Evolutionary conservation across 2,888 invertebrate genomes (phyloP).

Genomic region (Drosophila gaucha): DNA sequence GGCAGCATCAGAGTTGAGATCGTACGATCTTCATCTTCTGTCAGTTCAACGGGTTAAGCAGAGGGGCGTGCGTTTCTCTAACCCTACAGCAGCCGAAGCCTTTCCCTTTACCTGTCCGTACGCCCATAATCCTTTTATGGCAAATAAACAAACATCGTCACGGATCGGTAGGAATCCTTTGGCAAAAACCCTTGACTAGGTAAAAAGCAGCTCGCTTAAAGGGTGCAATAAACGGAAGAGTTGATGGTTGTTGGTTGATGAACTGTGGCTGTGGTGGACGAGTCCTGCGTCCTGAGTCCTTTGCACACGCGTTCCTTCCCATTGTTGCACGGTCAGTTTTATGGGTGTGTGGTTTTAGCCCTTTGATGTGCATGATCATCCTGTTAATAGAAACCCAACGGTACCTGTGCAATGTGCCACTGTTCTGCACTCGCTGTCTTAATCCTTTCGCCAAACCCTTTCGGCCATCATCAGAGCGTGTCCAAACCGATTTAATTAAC

Average conservation of each 20-base stretch:
- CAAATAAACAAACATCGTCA: slow-evolving; percentile 76
- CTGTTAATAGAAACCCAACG: slow-evolving; percentile 78
- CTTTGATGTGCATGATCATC: slow-evolving; percentile 84
- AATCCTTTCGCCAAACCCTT: slow-evolving; percentile 71
- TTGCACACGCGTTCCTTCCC: slow-evolving; percentile 32
- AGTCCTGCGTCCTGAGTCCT: slow-evolving; percentile 16
- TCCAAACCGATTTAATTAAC: slow-evolving; percentile 81
- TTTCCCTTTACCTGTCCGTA: slow-evolving; percentile 68
- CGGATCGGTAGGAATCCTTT: slow-evolving; percentile 15
- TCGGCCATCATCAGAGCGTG: slow-evolving; percentile 57
- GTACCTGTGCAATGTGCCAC: slow-evolving; percentile 41
- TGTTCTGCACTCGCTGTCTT: slow-evolving; percentile 36
- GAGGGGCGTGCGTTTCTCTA: slow-evolving; percentile 52
- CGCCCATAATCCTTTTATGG: slow-evolving; percentile 82
- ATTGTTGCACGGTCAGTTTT: slow-evolving; percentile 76
- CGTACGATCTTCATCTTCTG: no score
- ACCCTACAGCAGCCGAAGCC: slow-evolving; percentile 53
- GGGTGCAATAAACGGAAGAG: slow-evolving; percentile 74
- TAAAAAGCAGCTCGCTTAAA: slow-evolving; percentile 67
- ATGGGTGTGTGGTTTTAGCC: slow-evolving; percentile 84
- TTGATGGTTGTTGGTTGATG: slow-evolving; percentile 50
- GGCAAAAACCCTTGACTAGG: slow-evolving; percentile 62
- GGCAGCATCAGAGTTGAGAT: no score
- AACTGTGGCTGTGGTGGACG: slow-evolving; percentile 29
- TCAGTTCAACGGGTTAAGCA: slow-evolving; percentile 66